Percentiles rank a stretch among this genome's conserved stretches.
Conservation (phyloP, 1,140 invertebrate species). For the Anastrepha ludens region DNA sequence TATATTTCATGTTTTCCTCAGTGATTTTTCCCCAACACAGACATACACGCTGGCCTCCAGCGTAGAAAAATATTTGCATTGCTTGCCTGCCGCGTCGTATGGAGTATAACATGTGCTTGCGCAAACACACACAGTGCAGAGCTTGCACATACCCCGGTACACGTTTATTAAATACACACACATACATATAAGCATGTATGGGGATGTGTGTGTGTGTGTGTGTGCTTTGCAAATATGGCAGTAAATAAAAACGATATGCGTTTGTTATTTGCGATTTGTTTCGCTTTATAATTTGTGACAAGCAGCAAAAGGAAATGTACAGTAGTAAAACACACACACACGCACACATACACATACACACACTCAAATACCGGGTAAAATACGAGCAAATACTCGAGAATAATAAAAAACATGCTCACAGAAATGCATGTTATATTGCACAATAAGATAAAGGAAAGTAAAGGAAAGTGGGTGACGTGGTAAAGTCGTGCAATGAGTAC, state of each 20-base stretch:
- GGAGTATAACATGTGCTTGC: neutral
- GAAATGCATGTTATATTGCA: slow-evolving; percentile 32
- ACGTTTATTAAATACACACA: neutral
- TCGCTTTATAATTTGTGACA: slow-evolving; percentile 53
- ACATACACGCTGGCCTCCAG: neutral
- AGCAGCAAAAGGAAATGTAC: slow-evolving; percentile 21
- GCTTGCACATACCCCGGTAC: neutral
- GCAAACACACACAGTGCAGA: neutral
- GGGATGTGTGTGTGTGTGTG: neutral
- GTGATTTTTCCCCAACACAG: neutral
- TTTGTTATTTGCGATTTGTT: slow-evolving; percentile 53
- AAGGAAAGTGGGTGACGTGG: neutral
- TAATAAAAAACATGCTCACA: slow-evolving; percentile 19
- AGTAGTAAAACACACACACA: neutral
- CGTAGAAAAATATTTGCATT: slow-evolving; percentile 27
- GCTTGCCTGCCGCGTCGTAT: neutral
- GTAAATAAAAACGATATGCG: slow-evolving; percentile 52
- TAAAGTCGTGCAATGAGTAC: neutral
- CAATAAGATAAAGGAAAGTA: neutral
- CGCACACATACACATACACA: neutral
- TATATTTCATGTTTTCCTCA: slow-evolving; percentile 45
- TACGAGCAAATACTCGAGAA: neutral
- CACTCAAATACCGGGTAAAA: neutral
- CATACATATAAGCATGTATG: neutral
- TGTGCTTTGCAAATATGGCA: slow-evolving; percentile 32